These are phyloP conservation scores for Sebastiscus tertius DNA, from an alignment of 2,797 vertebrate species.

Conservation along the genomic window DNA sequence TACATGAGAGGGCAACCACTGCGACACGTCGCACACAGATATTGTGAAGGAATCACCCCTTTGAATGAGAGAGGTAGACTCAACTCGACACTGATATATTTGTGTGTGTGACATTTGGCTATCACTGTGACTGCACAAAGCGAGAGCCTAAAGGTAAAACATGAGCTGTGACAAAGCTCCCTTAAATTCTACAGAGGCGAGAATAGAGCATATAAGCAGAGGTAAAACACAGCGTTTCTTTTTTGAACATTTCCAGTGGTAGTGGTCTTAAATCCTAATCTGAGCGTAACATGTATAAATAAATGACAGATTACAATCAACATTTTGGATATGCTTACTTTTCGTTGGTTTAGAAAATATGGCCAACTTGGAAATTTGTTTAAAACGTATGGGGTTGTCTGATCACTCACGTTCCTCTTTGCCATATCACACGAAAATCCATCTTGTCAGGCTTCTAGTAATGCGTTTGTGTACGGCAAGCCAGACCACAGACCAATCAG, in stretches of 20 bases:
- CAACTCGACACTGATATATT: conserved; percentile 6
- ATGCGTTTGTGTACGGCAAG: too few species aligned
- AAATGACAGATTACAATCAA: not conserved
- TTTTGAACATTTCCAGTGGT: not conserved
- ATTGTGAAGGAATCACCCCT: conserved; percentile 14
- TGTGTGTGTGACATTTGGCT: conserved; percentile 23
- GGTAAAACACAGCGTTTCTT: not conserved
- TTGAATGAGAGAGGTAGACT: conserved; percentile 21
- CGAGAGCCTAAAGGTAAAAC: conserved; percentile 37
- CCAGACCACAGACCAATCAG: too few species aligned
- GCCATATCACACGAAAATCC: too few species aligned
- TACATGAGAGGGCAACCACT: not conserved
- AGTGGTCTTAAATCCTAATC: not conserved
- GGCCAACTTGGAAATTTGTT: not conserved
- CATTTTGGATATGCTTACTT: not conserved
- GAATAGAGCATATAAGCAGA: not conserved
- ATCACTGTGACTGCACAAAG: conserved; percentile 30
- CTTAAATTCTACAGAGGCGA: not conserved
- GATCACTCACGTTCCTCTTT: not conserved
- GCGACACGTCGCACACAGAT: not conserved
- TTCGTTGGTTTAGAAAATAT: not conserved
- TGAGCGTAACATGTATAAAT: not conserved
- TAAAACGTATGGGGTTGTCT: not conserved
- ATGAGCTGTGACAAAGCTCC: conserved; percentile 35
- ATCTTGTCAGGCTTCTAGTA: too few species aligned